Evolutionary conservation across 2,113 vertebrate genomes (phyloP).

Genomic region (Callorhinus ursinus): DNA sequence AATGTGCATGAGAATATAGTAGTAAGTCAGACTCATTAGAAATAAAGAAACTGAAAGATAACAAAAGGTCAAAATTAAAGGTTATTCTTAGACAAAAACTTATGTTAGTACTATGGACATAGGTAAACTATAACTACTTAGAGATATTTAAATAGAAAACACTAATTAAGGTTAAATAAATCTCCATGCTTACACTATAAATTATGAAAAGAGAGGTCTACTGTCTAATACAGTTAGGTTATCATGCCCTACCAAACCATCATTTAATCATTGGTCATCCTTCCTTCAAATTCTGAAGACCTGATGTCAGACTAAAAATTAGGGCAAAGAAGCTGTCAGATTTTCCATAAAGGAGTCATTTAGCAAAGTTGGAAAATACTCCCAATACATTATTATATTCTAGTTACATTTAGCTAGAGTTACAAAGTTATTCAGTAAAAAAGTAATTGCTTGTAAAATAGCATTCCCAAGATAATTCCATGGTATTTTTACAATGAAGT

Average conservation of each 20-base stretch:
- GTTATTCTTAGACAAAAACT: slow-evolving; percentile 18
- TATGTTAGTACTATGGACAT: background rate
- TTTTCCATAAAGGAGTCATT: slow-evolving; percentile 8
- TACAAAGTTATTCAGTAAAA: background rate
- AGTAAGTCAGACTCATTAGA: slow-evolving; percentile 13
- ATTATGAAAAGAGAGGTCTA: background rate
- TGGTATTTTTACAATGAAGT: background rate
- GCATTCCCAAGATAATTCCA: background rate
- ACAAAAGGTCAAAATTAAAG: background rate
- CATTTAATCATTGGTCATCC: background rate
- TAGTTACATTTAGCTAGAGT: background rate
- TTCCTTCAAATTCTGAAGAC: background rate
- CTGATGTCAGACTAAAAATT: background rate
- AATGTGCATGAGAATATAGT: background rate
- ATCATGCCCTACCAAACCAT: background rate
- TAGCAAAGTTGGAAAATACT: background rate
- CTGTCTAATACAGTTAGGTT: background rate
- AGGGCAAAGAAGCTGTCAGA: background rate
- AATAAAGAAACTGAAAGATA: slow-evolving; percentile 32
- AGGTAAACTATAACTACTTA: background rate
- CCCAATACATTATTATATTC: background rate
- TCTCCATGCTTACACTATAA: background rate
- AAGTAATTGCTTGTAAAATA: background rate
- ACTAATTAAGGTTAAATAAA: slow-evolving; percentile 7
- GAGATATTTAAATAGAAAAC: slow-evolving; percentile 12